These are phyloP conservation scores for Leptogaster cylindrica DNA, from an alignment of 2,888 invertebrate species.

Conservation along the genomic window DNA sequence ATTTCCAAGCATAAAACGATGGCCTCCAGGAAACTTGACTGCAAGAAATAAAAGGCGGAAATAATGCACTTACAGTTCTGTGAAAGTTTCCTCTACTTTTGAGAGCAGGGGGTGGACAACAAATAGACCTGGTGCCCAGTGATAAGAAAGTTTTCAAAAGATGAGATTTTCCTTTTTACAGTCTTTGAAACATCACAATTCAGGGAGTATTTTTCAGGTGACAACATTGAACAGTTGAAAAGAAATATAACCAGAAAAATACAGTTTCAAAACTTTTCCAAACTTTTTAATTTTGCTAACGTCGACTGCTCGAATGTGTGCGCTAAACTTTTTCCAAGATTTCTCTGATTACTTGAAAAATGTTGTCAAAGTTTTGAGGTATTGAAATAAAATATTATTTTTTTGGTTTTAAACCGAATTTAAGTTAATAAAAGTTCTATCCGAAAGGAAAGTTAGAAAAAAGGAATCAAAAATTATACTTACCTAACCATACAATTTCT, in stretches of 20 bases:
- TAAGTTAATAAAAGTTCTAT: no score
- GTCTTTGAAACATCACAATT: conserved; percentile 15
- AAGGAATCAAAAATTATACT: no score
- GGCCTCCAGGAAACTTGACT: conserved; percentile 13
- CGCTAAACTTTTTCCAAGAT: no score
- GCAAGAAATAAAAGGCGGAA: conserved; percentile 33
- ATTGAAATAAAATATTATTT: no score
- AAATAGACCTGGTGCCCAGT: conserved; percentile 29
- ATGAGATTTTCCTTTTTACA: conserved; percentile 21
- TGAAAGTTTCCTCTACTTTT: conserved; percentile 16
- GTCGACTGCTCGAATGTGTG: no score
- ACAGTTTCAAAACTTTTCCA: no score
- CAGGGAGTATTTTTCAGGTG: conserved; percentile 6
- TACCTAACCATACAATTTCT: no score
- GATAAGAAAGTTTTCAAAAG: conserved; percentile 25
- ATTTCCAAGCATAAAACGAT: neutral
- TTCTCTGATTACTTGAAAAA: no score
- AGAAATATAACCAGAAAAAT: conserved; percentile 18
- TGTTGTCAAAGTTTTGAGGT: no score
- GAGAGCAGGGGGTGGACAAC: conserved; percentile 6
- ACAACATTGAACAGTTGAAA: conserved; percentile 3
- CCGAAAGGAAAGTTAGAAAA: no score
- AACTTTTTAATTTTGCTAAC: neutral
- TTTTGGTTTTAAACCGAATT: no score
- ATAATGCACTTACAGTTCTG: conserved; percentile 32